Evolutionary conservation across 2,888 invertebrate species (phyloP), one percentile per base, ranked within the genome.

Genomic region (Cerceris ruficornis): DNA sequence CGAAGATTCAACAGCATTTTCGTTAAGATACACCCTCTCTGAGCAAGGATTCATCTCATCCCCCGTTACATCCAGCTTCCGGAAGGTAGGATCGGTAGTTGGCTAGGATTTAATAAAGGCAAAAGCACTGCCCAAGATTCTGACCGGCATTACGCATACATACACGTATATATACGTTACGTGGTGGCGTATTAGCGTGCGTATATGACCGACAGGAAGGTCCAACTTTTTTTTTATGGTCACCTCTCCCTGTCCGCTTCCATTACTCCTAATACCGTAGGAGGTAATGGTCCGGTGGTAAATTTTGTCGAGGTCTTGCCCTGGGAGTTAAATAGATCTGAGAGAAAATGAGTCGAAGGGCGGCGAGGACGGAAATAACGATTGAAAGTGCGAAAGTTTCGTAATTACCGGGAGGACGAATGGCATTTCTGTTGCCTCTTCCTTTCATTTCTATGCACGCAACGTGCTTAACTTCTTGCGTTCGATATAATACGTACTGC

Each of bases 331-430:
- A 78, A 78, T 60, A 41, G 60, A 71, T n/a, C 43, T 50, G 11
- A 17, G n/a, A 66, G 42, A 64, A 59, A 80, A 69, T 72, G 59
- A 69, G 60, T 39, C 15, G 14, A 69, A 57, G 49, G 39, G 17
- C 41, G 58, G 54, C 42, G 49, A 15, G 55, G 17, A 9, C 50
- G 57, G 64, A 71, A 79, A 68, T 74, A 73, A 68, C 71, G 75
- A 77, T 76, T 50, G 70, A 68, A 75, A 82, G 69, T 71, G 57
- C 65, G 69, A 71, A 82, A 82, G 70, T 82, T 80, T 61, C 41
- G 68, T 80, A 83, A 84, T 82, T 82, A 73, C 67, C 58, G 54
- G 55, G 54, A 39, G 65, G 15, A 13, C 14, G 61, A 65, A 69
- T 58, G 46, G 62, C 39, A 69, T 28, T 74, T 77, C 65, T 66